Evolutionary conservation across 2,888 invertebrate genomes (phyloP).

Genomic region (Gandaritis pyraliata): DNA sequence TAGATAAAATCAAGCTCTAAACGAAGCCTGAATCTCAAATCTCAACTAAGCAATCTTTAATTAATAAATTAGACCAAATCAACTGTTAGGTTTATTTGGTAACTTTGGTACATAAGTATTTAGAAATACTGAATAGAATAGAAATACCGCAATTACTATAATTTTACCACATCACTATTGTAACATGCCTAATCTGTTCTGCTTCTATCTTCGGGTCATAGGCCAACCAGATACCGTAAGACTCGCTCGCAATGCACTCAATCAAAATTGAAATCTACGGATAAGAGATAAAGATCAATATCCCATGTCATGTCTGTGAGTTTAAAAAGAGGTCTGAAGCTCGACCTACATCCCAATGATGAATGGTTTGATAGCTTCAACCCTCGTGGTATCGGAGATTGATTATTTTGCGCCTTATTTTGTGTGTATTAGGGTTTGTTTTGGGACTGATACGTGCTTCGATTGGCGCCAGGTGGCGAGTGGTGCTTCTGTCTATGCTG

Average conservation of each 20-base stretch:
- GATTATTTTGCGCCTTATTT: constrained; percentile 46
- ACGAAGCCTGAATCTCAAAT: no score
- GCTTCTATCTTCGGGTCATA: constrained; percentile 70
- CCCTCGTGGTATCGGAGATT: constrained; percentile 53
- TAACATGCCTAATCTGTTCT: constrained; percentile 67
- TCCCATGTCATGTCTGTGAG: constrained; percentile 41
- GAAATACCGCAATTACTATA: no score
- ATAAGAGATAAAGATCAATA: constrained; percentile 53
- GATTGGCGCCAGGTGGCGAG: constrained; percentile 28
- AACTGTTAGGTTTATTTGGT: no score
- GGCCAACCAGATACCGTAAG: constrained; percentile 75
- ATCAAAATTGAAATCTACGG: constrained; percentile 50
- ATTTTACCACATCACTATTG: constrained; percentile 40
- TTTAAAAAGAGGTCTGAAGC: constrained; percentile 57
- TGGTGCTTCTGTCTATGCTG: constrained; percentile 19
- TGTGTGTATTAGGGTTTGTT: constrained; percentile 12
- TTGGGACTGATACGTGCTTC: constrained; percentile 6
- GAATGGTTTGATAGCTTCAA: constrained; percentile 55
- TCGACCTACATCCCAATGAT: constrained; percentile 69
- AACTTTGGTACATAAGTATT: background rate
- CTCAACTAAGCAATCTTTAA: no score
- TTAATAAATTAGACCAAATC: no score
- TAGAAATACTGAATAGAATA: background rate
- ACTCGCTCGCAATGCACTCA: constrained; percentile 32
- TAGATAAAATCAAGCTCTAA: no score